A percentile compares a stretch with the other conserved stretches of the same genome.
phyloP scores from a whole-genome alignment of 2,113 vertebrate species.

The Physeter macrocephalus region DNA sequence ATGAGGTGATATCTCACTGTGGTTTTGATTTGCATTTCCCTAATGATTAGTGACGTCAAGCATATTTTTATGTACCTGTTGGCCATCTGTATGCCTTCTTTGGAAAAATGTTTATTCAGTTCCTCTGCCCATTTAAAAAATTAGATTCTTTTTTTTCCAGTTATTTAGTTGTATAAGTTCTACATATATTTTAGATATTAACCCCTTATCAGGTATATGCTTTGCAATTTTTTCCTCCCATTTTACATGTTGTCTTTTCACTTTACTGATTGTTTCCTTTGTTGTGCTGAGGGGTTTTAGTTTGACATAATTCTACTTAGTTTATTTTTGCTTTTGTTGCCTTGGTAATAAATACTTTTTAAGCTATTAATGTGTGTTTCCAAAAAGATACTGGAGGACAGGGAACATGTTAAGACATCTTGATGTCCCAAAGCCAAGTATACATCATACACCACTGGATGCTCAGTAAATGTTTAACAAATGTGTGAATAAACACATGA shows the following conservation, averaged over 20 bases:
- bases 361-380: neutral
- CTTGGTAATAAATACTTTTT: neutral
- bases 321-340: neutral
- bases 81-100: neutral
- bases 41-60: neutral
- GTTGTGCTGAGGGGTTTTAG: neutral
- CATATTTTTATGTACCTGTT: neutral
- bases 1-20: neutral
- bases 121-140: neutral
- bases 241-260: neutral
- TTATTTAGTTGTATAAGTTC: neutral
- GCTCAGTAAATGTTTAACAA: neutral
- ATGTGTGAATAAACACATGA: neutral
- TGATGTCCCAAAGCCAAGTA: neutral
- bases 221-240: neutral
- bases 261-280: neutral
- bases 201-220: neutral
- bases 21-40: neutral
- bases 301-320: neutral
- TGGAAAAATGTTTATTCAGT: neutral
- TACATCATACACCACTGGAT: neutral
- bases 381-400: neutral
- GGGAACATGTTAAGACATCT: neutral
- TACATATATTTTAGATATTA: neutral
- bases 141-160: neutral